Evolutionary conservation across 2,113 vertebrate species (phyloP), one percentile per base, ranked within the genome.

Genomic region (Ia io): DNA sequence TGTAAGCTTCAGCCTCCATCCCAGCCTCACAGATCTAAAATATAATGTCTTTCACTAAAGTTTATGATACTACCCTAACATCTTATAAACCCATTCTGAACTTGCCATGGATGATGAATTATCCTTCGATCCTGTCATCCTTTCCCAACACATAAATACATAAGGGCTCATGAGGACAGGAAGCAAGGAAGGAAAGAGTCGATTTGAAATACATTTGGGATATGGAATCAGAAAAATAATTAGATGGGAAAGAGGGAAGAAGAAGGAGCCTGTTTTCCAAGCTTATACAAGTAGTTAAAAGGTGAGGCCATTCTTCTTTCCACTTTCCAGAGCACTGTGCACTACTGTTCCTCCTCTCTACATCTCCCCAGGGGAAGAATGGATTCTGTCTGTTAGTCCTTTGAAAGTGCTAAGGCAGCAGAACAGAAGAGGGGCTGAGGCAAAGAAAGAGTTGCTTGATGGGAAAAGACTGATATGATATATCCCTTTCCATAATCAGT

Each of bases 391-490:
- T 95, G 84, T 96, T 70, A 42, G 40, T n/a, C 93, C 88, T 85
- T 71, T 94, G 82, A 94, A 96, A 95, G 67, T 63, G 76, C 1
- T 28, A 83, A 51, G 42, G 86, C 86, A 88, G 69, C 92, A 94
- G 49, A 84, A 96, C 67, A 90, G 88, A 90, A 88, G 69, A 94
- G 71, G 37, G 16, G 91, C 47, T 63, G 51, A 79, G 47, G 47
- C 42, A 82, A 89, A 90, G 42, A 73, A 95, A 93, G 88, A 95
- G 76, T 47, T 90, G 40, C 92, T 93, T 93, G 96, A 93, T 94
- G 96, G 96, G 95, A 90, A 97, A 95, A 94, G 92, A 97, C 49
- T 76, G 94, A 95, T 97, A 96, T 59, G 95, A 95, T 97, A 95
- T 47, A 93, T 85, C 88, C 93, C 71, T 91, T 96, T 94, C 90